Conservation (phyloP, 23 tunicate species). For the Diplosoma virens region DNA sequence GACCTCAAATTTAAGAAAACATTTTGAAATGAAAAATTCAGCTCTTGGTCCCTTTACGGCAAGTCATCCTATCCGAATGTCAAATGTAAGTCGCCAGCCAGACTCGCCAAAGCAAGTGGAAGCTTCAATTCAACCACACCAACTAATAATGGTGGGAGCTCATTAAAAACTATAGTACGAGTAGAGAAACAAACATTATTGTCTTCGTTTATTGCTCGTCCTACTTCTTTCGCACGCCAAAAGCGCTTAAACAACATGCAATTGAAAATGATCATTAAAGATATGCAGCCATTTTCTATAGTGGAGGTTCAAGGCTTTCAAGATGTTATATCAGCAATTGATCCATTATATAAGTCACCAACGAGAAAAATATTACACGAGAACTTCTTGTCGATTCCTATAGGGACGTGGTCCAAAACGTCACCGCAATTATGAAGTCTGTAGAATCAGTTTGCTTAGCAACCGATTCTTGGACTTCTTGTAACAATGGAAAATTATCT, state of each 20-base stretch:
- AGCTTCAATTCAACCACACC: background rate
- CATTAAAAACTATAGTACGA: background rate
- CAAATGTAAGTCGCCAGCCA: too few species aligned
- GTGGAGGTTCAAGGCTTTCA: background rate
- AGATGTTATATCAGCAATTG: background rate
- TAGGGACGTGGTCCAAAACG: background rate
- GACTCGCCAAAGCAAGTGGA: background rate
- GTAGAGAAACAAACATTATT: background rate
- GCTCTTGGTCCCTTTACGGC: background rate
- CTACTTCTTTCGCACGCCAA: background rate
- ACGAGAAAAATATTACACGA: background rate
- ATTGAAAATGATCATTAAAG: background rate
- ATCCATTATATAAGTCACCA: background rate
- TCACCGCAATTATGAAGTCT: background rate
- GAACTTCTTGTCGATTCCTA: background rate
- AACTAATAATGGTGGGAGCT: background rate
- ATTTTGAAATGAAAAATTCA: background rate
- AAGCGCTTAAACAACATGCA: background rate
- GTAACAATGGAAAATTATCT: background rate
- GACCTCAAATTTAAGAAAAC: background rate
- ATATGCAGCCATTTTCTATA: background rate
- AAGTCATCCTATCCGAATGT: background rate
- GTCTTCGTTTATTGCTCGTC: background rate
- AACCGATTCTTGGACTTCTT: conserved; percentile 7
- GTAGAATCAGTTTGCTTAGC: background rate